Percentiles rank a stretch among this genome's conserved stretches.
Evolutionary conservation across 2,888 invertebrate species (phyloP).

Genomic region (Bombylius discolor): DNA sequence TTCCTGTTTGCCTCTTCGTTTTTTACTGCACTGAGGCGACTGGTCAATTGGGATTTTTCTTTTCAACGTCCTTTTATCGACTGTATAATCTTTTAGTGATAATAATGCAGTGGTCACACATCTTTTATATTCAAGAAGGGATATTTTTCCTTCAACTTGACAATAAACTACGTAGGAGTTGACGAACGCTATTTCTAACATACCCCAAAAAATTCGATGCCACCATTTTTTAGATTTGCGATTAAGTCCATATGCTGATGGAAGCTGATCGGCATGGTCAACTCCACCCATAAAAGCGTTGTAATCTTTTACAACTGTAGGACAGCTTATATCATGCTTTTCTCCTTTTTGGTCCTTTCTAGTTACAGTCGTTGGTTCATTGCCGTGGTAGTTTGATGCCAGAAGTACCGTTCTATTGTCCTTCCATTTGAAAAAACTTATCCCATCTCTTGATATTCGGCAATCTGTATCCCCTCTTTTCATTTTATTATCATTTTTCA

Average conservation of each 20-base stretch:
- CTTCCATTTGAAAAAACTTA: constrained; percentile 8
- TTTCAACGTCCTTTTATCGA: constrained; percentile 1
- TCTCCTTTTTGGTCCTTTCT: constrained; percentile 4
- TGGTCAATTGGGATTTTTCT: not conserved
- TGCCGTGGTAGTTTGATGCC: constrained; percentile 2
- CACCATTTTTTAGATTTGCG: constrained; percentile 5
- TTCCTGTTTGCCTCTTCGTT: constrained; percentile 1
- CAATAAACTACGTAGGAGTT: constrained; percentile 1
- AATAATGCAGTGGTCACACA: constrained; percentile 1
- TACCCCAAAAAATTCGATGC: constrained; percentile 3
- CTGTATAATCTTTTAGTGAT: constrained; percentile 1
- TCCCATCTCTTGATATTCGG: not conserved
- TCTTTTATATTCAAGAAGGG: constrained; percentile 1
- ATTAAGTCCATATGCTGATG: constrained; percentile 6
- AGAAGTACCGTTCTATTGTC: constrained; percentile 2
- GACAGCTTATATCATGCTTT: constrained; percentile 1
- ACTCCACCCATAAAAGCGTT: constrained; percentile 11
- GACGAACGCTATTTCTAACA: constrained; percentile 4
- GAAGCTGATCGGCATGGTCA: constrained; percentile 10
- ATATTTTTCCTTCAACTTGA: constrained; percentile 1
- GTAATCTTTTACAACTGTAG: constrained; percentile 7
- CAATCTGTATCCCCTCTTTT: not conserved
- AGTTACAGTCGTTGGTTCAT: not conserved
- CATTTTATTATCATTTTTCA: constrained; percentile 3
- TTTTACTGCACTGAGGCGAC: constrained; percentile 1